Evolutionary conservation across 2,113 vertebrate genomes (phyloP), one percentile per base, ranked within the genome.

Genomic region (Atractosteus spatula): DNA sequence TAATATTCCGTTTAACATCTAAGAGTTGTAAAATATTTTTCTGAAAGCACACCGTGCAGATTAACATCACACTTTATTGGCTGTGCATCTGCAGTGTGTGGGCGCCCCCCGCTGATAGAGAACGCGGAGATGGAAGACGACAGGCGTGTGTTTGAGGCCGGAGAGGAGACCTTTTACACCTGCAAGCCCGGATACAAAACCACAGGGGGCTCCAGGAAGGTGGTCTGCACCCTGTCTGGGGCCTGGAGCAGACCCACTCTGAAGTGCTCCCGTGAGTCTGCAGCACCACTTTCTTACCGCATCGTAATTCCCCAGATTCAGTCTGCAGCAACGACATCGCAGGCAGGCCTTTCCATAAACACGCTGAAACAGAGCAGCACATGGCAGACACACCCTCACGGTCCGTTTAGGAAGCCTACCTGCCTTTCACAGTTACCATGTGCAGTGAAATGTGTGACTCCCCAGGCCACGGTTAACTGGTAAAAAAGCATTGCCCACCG

Each of bases 191-290:
- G 96, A 1, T 93, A 95, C 14, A 13, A 72, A 8, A 80, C 87
- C 1, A 61, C 81, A 0, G 80, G 2, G 0, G 89, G 89, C 2
- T 83, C 85, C 3, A 89, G 89, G 57, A 89, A 12, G 11, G 93
- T 95, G 11, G 74, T 66, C 3, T 98, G 96, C 78, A 83, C 69
- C 0, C 66, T 41, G 0, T 75, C 45, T 0, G 95, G 95, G 69
- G 16, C 62, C 1, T 98, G 96, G 96, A 83, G 89, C 0, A 29
- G 72, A 41, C 91, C 89, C 16, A 88, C 78, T 0, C 63, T 97
- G 11, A 77, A 55, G 1, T 98, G 96, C 74, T 72, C 8, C 62
- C 90, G 96, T 98, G 81, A 86, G 96, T 94, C n/a, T n/a, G n/a
- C n/a, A n/a, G n/a, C n/a, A n/a, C n/a, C n/a, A n/a, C n/a, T n/a